phyloP scores from a whole-genome alignment of 2,797 vertebrate genomes.

The Arctocebus calabarensis region DNA sequence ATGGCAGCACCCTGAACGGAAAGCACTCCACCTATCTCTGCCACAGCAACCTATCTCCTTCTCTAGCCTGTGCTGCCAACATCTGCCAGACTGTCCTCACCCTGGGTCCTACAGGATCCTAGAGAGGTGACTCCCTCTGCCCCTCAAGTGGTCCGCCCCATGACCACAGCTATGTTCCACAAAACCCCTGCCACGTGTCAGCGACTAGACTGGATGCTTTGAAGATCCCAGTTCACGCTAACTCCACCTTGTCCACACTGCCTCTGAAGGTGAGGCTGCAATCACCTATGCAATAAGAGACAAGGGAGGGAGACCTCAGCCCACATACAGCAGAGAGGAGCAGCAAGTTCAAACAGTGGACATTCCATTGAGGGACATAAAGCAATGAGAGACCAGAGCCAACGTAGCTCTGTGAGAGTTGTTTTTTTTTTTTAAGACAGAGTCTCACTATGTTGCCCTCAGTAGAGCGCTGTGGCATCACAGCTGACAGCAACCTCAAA shows the following conservation, averaged over 20 bases:
- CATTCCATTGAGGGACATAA: neutral
- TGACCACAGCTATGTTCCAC: neutral
- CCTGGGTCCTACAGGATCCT: neutral
- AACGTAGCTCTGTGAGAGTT: neutral
- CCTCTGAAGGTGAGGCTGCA: too few relatives aligned
- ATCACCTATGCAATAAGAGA: neutral
- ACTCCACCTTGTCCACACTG: neutral
- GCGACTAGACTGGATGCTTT: neutral
- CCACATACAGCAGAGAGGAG: neutral
- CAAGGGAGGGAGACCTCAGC: neutral
- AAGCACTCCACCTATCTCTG: neutral
- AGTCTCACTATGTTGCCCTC: too few relatives aligned
- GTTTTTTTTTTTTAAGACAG: too few relatives aligned
- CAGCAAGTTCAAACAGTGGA: neutral
- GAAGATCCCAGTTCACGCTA: neutral
- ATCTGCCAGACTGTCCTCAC: neutral
- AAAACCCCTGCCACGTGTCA: neutral
- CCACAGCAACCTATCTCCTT: neutral
- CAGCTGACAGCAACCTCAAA: too few relatives aligned
- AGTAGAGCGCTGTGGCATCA: too few relatives aligned
- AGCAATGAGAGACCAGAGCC: too few relatives aligned
- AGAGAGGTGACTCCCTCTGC: neutral
- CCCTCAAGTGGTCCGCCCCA: neutral
- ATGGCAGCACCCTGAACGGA: neutral
- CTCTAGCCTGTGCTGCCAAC: neutral